phyloP scores from a whole-genome alignment of 1,140 invertebrate genomes.

The Metopolophium dirhodum region DNA sequence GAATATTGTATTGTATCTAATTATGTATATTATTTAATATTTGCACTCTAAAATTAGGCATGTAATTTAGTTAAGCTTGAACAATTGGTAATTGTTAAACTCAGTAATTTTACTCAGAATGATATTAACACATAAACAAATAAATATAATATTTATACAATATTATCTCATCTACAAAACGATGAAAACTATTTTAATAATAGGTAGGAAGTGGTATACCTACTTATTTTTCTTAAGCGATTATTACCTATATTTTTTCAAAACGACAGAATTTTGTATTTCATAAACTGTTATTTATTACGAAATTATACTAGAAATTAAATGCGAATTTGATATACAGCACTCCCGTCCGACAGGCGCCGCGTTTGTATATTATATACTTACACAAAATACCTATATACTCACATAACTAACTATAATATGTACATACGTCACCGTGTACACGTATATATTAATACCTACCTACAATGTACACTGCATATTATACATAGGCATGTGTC shows the following conservation, averaged over 20 bases:
- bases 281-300: background rate
- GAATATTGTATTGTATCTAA: background rate
- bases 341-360: background rate
- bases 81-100: background rate
- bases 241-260: background rate
- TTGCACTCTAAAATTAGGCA: background rate
- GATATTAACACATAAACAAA: background rate
- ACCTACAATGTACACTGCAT: background rate
- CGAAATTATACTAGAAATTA: background rate
- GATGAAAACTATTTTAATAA: background rate
- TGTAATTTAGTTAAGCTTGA: background rate
- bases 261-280: background rate
- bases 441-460: background rate
- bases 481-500: background rate
- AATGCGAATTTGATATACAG: background rate
- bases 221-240: background rate
- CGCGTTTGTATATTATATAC: background rate
- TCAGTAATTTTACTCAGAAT: background rate
- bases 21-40: background rate
- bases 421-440: background rate
- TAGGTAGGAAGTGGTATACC: background rate
- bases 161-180: background rate
- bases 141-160: background rate
- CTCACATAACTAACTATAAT: background rate
- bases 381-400: background rate